Percentiles rank a stretch among this genome's conserved stretches.
These are phyloP conservation scores for Diaphora mendica DNA, from an alignment of 2,888 invertebrate genomes.

Conservation along the genomic window DNA sequence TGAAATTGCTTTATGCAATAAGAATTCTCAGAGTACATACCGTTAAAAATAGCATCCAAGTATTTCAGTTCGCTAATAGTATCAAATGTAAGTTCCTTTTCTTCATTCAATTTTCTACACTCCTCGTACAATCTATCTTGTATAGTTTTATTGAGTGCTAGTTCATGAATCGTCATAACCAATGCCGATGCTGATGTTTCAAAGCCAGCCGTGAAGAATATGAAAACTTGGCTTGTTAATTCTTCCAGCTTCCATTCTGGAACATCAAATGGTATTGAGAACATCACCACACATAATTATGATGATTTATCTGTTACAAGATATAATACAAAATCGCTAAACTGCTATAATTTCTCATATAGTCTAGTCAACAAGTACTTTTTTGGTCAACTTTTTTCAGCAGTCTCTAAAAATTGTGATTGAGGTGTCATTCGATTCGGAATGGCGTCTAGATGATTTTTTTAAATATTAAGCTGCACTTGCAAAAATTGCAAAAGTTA, in stretches of 20 bases:
- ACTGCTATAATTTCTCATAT: too few relatives aligned
- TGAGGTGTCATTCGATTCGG: too few relatives aligned
- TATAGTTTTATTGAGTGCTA: conserved; percentile 73
- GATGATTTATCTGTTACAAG: too few relatives aligned
- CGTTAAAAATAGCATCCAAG: conserved; percentile 72
- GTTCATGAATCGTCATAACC: conserved; percentile 72
- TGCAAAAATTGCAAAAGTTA: too few relatives aligned
- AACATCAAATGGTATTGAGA: too few relatives aligned
- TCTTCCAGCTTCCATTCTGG: conserved; percentile 76
- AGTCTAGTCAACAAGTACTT: too few relatives aligned
- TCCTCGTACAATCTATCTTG: conserved; percentile 78
- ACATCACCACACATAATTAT: too few relatives aligned
- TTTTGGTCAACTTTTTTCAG: too few relatives aligned
- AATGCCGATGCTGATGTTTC: conserved; percentile 75
- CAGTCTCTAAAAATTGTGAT: too few relatives aligned
- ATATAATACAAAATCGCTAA: too few relatives aligned
- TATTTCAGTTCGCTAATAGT: conserved; percentile 68
- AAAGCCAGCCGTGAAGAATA: conserved; percentile 81
- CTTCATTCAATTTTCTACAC: conserved; percentile 58
- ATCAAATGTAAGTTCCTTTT: conserved; percentile 60
- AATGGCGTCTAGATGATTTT: too few relatives aligned
- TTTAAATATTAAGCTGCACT: too few relatives aligned
- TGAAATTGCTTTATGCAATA: not conserved
- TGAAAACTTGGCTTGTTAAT: conserved; percentile 75
- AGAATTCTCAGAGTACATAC: conserved; percentile 45